phyloP scores from a whole-genome alignment of 2,888 invertebrate species.

The Hecatera dysodea region DNA sequence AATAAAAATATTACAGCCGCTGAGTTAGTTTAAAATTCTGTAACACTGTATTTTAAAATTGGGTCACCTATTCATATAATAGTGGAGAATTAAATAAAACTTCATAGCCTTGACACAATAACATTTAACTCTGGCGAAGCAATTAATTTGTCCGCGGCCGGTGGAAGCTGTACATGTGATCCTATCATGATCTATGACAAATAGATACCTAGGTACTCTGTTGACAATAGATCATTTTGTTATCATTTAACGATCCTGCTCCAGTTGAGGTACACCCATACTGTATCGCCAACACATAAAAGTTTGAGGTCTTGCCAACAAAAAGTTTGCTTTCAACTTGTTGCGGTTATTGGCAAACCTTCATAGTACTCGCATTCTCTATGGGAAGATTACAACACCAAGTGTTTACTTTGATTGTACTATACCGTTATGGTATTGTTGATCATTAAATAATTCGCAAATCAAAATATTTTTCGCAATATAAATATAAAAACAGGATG shows the following conservation, averaged over 20 bases:
- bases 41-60: slow-evolving; percentile 72
- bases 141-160: slow-evolving; percentile 81
- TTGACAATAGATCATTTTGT: slow-evolving; percentile 58
- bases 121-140: slow-evolving; percentile 84
- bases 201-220: slow-evolving; percentile 64
- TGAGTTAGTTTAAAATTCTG: slow-evolving; percentile 41
- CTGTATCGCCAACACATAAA: slow-evolving; percentile 35
- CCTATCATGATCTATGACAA: slow-evolving; percentile 80
- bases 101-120: slow-evolving; percentile 86
- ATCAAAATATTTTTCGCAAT: slow-evolving; percentile 75
- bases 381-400: slow-evolving; percentile 48
- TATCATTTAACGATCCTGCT: slow-evolving; percentile 49
- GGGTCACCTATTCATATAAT: slow-evolving; percentile 77
- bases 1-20: neutral
- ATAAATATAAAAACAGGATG: slow-evolving; percentile 80
- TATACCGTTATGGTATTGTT: slow-evolving; percentile 71
- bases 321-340: slow-evolving; percentile 42
- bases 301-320: slow-evolving; percentile 41
- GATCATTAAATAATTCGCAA: slow-evolving; percentile 77
- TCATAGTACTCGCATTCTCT: slow-evolving; percentile 26
- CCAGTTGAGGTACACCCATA: slow-evolving; percentile 28
- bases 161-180: slow-evolving; percentile 79
- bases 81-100: slow-evolving; percentile 76
- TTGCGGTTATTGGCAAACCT: slow-evolving; percentile 43
- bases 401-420: slow-evolving; percentile 54